Conservation (phyloP, 2,113 vertebrate species). For the Saccopteryx leptura region DNA sequence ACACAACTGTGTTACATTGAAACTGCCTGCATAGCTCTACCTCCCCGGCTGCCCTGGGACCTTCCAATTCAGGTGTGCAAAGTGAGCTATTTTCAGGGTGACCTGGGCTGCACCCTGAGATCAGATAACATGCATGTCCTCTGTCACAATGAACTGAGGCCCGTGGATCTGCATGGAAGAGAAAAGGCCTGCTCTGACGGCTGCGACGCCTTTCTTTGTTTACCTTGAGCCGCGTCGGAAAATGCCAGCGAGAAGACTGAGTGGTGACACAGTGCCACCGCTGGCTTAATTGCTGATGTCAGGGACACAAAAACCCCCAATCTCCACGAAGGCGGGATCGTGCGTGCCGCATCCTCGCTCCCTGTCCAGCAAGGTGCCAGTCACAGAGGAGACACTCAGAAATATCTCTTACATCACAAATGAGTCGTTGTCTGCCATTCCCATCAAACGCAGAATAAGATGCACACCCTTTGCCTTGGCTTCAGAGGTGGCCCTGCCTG, state of each 20-base stretch:
- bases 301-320: neutral
- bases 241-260: neutral
- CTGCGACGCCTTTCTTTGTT: neutral
- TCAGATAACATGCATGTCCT: rapidly evolving
- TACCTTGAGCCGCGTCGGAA: neutral
- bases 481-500: neutral
- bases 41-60: neutral
- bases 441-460: neutral
- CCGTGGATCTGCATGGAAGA: neutral
- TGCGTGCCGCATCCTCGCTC: rapidly evolving
- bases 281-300: neutral
- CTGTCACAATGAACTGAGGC: neutral
- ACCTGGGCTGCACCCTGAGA: neutral
- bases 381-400: rapidly evolving
- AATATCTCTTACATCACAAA: neutral
- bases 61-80: neutral
- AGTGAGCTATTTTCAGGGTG: neutral
- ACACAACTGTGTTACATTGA: rapidly evolving
- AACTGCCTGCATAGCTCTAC: neutral
- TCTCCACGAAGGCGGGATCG: rapidly evolving
- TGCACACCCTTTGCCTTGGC: rapidly evolving
- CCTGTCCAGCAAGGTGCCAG: rapidly evolving
- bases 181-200: neutral
- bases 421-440: neutral
- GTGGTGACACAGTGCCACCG: neutral